Conservation (phyloP, 1,140 invertebrate genomes). For the Ladona fulva region DNA sequence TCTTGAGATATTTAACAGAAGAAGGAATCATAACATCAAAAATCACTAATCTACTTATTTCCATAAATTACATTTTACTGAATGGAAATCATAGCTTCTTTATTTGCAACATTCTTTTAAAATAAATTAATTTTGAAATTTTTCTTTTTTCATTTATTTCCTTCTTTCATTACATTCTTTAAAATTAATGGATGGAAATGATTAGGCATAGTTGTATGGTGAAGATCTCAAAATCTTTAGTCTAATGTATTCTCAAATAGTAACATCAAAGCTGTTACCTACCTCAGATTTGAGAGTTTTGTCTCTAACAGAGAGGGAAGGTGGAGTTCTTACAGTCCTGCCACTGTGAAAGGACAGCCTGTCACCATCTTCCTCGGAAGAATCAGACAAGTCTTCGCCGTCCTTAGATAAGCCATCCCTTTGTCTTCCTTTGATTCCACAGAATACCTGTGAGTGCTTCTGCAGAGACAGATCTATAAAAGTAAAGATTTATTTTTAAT, state of each 20-base stretch:
- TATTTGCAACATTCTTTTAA: too few species aligned
- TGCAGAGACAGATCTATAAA: background rate
- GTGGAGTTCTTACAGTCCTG: background rate
- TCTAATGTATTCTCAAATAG: background rate
- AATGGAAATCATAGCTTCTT: too few species aligned
- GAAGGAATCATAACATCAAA: too few species aligned
- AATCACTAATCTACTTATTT: too few species aligned
- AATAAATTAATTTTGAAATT: too few species aligned
- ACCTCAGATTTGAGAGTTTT: background rate
- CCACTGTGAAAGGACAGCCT: background rate
- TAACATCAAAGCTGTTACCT: background rate
- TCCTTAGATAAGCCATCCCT: background rate
- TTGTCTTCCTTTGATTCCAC: background rate
- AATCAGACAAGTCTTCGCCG: background rate
- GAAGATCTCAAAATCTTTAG: conserved; percentile 3
- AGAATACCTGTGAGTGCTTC: background rate
- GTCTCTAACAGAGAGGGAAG: background rate
- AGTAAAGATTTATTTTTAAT: conserved; percentile 37
- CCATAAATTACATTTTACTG: too few species aligned
- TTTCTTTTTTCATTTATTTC: too few species aligned
- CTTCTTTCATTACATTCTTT: too few species aligned
- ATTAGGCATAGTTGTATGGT: background rate
- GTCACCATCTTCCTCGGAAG: background rate
- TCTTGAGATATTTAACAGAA: too few species aligned
- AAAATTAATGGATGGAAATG: too few species aligned